These are phyloP conservation scores for Leistus spinibarbis DNA, from an alignment of 2,888 invertebrate genomes.

Conservation along the genomic window DNA sequence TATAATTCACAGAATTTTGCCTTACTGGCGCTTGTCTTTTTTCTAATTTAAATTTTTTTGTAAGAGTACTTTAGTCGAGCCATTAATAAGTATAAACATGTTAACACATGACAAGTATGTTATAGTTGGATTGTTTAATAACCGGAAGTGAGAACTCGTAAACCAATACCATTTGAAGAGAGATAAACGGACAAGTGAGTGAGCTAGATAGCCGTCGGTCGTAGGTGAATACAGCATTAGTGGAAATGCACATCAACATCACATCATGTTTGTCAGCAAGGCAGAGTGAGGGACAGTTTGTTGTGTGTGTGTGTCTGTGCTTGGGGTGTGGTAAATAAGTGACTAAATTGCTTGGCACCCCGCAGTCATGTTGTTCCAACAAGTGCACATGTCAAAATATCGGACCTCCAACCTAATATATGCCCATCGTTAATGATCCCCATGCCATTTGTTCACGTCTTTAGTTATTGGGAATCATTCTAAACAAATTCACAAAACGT, in stretches of 20 bases:
- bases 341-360: background rate
- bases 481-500: background rate
- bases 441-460: background rate
- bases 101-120: background rate
- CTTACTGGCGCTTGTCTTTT: no score
- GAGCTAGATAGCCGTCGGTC: background rate
- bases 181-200: background rate
- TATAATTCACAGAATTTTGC: no score
- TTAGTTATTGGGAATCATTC: background rate
- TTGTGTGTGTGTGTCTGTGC: background rate
- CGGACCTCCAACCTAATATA: background rate
- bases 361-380: background rate
- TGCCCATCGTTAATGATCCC: background rate
- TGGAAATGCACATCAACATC: background rate
- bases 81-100: background rate
- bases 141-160: background rate
- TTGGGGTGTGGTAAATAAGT: background rate
- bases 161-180: background rate
- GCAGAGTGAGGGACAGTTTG: background rate
- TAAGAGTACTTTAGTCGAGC: background rate
- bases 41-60: no score
- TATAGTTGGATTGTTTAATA: background rate
- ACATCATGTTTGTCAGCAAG: constrained; percentile 1
- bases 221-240: no score
- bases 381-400: constrained; percentile 6